Evolutionary conservation across 1,140 invertebrate genomes (phyloP).

Genomic region (Amphibalanus amphitrite): DNA sequence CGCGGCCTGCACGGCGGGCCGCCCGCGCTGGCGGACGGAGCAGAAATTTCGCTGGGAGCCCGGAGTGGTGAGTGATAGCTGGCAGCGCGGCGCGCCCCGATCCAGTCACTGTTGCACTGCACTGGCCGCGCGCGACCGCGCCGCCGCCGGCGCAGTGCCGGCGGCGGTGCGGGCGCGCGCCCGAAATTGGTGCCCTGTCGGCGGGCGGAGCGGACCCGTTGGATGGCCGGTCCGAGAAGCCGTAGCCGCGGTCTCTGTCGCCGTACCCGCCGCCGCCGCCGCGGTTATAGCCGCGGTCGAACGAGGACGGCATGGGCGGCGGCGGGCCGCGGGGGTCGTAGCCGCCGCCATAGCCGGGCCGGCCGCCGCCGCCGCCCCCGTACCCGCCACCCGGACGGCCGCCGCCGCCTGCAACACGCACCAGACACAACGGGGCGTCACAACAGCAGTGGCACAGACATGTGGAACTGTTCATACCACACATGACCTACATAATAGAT

Average conservation of each 20-base stretch:
- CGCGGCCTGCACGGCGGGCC: background rate
- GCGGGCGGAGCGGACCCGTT: background rate
- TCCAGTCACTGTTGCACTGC: background rate
- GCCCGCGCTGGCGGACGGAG: no score
- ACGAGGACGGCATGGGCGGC: background rate
- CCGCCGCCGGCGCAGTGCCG: no score
- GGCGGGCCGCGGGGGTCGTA: constrained; percentile 2
- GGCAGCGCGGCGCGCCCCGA: no score
- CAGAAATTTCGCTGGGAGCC: background rate
- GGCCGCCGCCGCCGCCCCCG: background rate
- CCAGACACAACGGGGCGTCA: no score
- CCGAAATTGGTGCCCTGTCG: background rate
- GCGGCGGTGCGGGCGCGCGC: no score
- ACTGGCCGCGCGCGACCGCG: background rate
- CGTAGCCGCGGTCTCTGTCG: background rate
- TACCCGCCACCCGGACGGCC: background rate
- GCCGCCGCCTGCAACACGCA: background rate
- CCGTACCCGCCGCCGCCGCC: background rate
- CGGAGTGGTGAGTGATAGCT: background rate
- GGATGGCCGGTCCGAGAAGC: background rate
- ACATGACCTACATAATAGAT: no score
- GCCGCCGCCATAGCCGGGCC: background rate
- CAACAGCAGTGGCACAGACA: no score
- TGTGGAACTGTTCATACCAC: no score
- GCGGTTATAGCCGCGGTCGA: background rate